Base-by-base conservation (phyloP, 2,888 invertebrate genomes). In the Chydorus sphaericus region DNA sequence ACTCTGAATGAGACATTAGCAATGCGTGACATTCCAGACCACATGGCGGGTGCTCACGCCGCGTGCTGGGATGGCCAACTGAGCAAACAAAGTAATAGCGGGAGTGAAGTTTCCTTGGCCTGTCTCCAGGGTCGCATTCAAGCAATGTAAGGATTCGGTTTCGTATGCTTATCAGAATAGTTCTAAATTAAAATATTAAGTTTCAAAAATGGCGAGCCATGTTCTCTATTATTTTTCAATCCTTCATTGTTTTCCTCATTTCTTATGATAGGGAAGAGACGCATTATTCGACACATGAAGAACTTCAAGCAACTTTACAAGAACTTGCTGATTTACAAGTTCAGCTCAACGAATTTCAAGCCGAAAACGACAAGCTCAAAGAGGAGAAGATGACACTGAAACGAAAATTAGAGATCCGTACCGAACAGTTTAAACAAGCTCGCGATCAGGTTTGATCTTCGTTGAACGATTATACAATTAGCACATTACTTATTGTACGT, bases 71-170 rank as follows among this genome's bases (percentile, higher is more conserved):
- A 44, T 26, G 26, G 44, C 14, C 44, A 44, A 23, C 28, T 28
- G n/a, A n/a, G n/a, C 44, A 23, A 28, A n/a, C 52, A 52, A 23
- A 52, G 33, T 37, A 52, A 23, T 23, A 10, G 33, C 18, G 52
- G 36, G 20, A 52, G 52, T 36, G 52, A 92, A 71, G 82, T 91
- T 57, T 73, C 73, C 4, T 89, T 93, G 60, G 91, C 91, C 20
- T 91, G 91, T 68, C 76, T 90, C 60, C 93, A 93, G 71, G 93
- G 93, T 68, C 81, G 90, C 66, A 91, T 93, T 64, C 78, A 88
- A 68, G 88, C 90, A 72, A 90, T 89, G 88, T n/a, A n/a, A n/a
- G n/a, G n/a, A n/a, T n/a, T n/a, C n/a, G n/a, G n/a, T n/a, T n/a
- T n/a, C n/a, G n/a, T n/a, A n/a, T n/a, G n/a, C n/a, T n/a, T n/a